Evolutionary conservation across 2,797 vertebrate species (phyloP), one percentile per base, ranked within the genome.

Genomic region (Chelidonichthys spinosus): DNA sequence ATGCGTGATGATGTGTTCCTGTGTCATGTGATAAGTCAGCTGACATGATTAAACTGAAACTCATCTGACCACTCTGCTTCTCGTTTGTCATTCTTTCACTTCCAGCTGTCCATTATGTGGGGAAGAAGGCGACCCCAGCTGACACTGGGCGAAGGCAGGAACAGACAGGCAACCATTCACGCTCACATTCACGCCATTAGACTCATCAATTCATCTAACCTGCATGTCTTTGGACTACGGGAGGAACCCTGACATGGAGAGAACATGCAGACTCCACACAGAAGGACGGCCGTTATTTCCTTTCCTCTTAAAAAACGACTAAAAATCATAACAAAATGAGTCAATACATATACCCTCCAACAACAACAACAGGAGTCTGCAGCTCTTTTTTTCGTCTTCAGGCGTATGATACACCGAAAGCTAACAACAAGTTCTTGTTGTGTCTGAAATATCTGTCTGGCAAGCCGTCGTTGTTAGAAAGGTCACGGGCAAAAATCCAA

Each of bases 11-110:
- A 79, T 62, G 63, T 64, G 73, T 63, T 61, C 67, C 39, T 14
- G 50, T 33, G 72, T 89, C 89, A 86, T 78, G 84, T 89, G 90
- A 88, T 63, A 33, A 74, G 74, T 81, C 81, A 84, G 79, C 63
- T 17, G 3, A 25, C 25, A 13, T 69, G 70, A 75, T 65, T 70
- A 55, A 79, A 73, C 67, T 55, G 63, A 14, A 18, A 54, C 42
- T 74, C 58, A 63, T 75, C 47, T 69, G 79, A 84, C 73, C 59
- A 35, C 44, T 7, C 42, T 6, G 33, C 63, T 76, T 60, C 55
- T 46, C 43, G 61, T 76, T 82, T 56, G 15, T 18, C 5, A 0
- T 17, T 37, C 32, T 55, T 68, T 53, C 15, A 52, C 58, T 72
- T 25, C 25, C 25, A 25, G 25, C 25, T 25, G 25, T 25, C 25